Evolutionary conservation across 1,140 invertebrate species (phyloP).

Genomic region (Drosophila rufa): DNA sequence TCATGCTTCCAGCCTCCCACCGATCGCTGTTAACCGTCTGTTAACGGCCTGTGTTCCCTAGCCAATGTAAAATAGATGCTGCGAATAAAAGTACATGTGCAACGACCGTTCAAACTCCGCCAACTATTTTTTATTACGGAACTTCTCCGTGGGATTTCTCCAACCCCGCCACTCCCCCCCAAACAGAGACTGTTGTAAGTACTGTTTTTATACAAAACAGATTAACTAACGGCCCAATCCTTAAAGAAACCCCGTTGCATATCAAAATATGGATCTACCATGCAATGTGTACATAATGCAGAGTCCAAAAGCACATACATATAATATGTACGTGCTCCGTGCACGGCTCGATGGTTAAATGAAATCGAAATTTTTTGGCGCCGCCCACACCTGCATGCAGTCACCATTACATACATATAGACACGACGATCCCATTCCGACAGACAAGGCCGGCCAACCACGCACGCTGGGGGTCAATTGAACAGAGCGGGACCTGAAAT

Average conservation of each 20-base stretch:
- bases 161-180: too few species aligned
- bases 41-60: too few species aligned
- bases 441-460: slow-evolving; percentile 64
- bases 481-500: slow-evolving; percentile 4
- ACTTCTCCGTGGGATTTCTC: too few species aligned
- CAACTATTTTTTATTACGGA: too few species aligned
- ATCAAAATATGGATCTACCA: not conserved
- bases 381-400: slow-evolving; percentile 53
- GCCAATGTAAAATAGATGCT: too few species aligned
- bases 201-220: not conserved
- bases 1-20: too few species aligned
- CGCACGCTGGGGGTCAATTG: slow-evolving; percentile 63
- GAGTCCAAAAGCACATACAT: not conserved
- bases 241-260: too few species aligned
- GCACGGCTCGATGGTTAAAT: slow-evolving; percentile 11
- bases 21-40: too few species aligned
- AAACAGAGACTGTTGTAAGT: too few species aligned
- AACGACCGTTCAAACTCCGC: too few species aligned
- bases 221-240: too few species aligned
- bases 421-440: slow-evolving; percentile 25
- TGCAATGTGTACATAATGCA: not conserved
- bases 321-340: not conserved
- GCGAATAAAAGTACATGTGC: too few species aligned
- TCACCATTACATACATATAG: not conserved
- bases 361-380: slow-evolving; percentile 30